These are phyloP conservation scores for Coregonus sp. DNA, from an alignment of 2,797 vertebrate species.

Conservation along the genomic window DNA sequence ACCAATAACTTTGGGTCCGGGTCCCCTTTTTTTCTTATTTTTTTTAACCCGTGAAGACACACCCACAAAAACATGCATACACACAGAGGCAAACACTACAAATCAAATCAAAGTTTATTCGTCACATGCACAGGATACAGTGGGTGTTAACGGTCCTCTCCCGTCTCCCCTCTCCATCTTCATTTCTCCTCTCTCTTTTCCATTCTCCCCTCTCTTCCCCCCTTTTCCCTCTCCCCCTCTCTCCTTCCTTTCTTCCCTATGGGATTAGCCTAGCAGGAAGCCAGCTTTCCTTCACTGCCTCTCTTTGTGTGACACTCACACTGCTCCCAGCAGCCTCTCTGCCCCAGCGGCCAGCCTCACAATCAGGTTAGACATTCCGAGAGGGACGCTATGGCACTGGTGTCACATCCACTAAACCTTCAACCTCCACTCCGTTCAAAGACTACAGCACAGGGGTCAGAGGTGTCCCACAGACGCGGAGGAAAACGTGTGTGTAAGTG, in stretches of 20 bases:
- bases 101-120: conserved; percentile 30
- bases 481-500: neutral
- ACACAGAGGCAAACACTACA: neutral
- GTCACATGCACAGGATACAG: too few species aligned
- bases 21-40: too few species aligned
- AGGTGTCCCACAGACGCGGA: neutral
- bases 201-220: conserved; percentile 53
- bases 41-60: neutral
- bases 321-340: conserved; percentile 84
- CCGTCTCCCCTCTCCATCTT: conserved; percentile 43
- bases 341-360: conserved; percentile 65
- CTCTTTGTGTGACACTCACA: conserved; percentile 86
- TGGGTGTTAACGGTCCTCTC: conserved; percentile 12
- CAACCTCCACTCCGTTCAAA: conserved; percentile 47
- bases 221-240: conserved; percentile 59
- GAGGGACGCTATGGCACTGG: conserved; percentile 60
- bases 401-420: conserved; percentile 67
- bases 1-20: too few species aligned
- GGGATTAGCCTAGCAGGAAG: conserved; percentile 84
- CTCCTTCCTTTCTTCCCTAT: conserved; percentile 74
- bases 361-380: conserved; percentile 62
- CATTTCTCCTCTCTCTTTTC: conserved; percentile 45
- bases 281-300: conserved; percentile 83
- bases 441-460: conserved; percentile 47
- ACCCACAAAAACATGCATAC: neutral